Base-by-base conservation (phyloP, 2,797 vertebrate genomes). In the Leptatherina wallacei region DNA sequence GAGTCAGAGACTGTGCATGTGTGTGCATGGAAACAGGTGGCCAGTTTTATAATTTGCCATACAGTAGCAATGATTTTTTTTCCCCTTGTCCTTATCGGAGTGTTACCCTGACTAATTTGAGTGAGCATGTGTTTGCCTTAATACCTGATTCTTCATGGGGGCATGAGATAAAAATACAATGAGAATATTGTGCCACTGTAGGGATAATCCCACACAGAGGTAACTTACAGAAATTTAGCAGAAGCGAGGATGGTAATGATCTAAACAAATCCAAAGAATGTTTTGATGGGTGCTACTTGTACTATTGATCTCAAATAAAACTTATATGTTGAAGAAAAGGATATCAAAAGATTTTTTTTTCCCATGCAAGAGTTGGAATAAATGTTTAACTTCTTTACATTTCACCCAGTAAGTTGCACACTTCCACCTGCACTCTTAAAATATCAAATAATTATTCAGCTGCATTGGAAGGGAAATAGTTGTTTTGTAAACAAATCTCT, bases 61-160 rank as follows among this genome's bases (percentile, higher is more conserved):
- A 84, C 85, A 85, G 87, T 86, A 90, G 88, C 83, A 77, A 78
- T 80, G 78, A 78, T 82, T 86, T 87, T 73, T 73, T 55, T 36
- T 13, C 35, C 20, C 24, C 40, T 38, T 14, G 24, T 18, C 29
- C 29, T 30, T 30, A 56, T 74, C 69, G 27, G 29, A 72, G 70
- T 65, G 70, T 62, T 65, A 73, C 69, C 81, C 78, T 80, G 78
- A 88, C 89, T 87, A 86, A 89, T 83, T 78, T 40, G 75, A 84
- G 78, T 68, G 78, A 72, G 69, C 78, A 84, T 84, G 69, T 82
- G 81, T 80, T 83, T 74, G 77, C 71, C 67, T 78, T 84, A 75
- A 89, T 78, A 66, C 72, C 70, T 54, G 67, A 88, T 85, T 88
- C 76, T 89, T 55, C 80, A 88, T n/a, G 44, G 59, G 83, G 63